Conservation (phyloP, 2,797 vertebrate genomes). For the Takifugu ocellatus region DNA sequence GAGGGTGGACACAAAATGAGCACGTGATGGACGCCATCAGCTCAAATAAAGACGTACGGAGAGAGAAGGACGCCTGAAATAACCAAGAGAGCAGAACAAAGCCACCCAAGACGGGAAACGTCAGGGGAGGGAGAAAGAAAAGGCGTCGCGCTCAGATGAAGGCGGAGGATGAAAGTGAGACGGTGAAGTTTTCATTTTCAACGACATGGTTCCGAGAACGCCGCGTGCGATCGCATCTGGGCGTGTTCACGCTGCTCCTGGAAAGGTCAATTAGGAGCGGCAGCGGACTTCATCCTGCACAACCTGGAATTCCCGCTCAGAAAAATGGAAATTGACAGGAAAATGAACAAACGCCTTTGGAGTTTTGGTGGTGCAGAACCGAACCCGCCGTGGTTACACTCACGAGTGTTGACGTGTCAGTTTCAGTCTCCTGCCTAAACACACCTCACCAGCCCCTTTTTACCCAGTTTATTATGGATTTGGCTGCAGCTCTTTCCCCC, state of each 20-base stretch:
- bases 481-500: too few relatives aligned
- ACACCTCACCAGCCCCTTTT: too few relatives aligned
- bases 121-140: constrained; percentile 11
- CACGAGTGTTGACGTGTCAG: too few relatives aligned
- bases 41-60: constrained; percentile 45
- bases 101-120: constrained; percentile 20
- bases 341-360: too few relatives aligned
- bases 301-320: too few relatives aligned
- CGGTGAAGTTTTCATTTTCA: constrained; percentile 2
- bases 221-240: not conserved
- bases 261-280: too few relatives aligned
- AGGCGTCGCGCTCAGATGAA: constrained; percentile 36
- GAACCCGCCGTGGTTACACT: too few relatives aligned
- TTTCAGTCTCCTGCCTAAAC: too few relatives aligned
- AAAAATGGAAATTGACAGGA: too few relatives aligned
- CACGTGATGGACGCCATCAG: constrained; percentile 31
- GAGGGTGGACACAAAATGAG: constrained; percentile 51
- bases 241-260: not conserved
- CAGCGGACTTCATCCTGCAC: too few relatives aligned
- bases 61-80: constrained; percentile 10
- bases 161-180: constrained; percentile 35
- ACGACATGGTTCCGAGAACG: constrained; percentile 9
- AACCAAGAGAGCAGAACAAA: constrained; percentile 44
- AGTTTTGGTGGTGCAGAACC: too few relatives aligned
- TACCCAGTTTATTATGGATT: too few relatives aligned